Evolutionary conservation across 2,888 invertebrate genomes (phyloP).

Genomic region (Ligdia adustata): DNA sequence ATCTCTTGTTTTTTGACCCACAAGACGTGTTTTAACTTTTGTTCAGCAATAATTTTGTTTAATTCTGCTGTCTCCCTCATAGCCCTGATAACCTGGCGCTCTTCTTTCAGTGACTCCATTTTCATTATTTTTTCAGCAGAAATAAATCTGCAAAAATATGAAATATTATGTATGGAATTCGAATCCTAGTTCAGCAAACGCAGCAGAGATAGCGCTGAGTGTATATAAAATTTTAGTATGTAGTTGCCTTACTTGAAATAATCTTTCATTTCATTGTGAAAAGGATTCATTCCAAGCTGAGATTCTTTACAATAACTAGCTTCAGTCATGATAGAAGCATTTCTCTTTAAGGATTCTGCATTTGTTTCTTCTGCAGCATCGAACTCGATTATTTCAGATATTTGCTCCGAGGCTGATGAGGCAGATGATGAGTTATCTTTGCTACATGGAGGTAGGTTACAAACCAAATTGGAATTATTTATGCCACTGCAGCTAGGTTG

Average conservation of each 20-base stretch:
- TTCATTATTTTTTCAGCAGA: slow-evolving; percentile 65
- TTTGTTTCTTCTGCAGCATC: slow-evolving; percentile 44
- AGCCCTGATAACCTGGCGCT: slow-evolving; percentile 66
- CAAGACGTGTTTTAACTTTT: slow-evolving; percentile 79
- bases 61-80: slow-evolving; percentile 85
- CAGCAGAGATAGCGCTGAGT: too few relatives aligned
- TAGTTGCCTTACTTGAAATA: slow-evolving; percentile 67
- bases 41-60: slow-evolving; percentile 85
- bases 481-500: slow-evolving; percentile 51
- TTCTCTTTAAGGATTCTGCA: slow-evolving; percentile 33
- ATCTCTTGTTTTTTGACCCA: slow-evolving; percentile 75
- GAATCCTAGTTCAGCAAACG: slow-evolving; percentile 4
- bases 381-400: slow-evolving; percentile 51
- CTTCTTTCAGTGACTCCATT: slow-evolving; percentile 72
- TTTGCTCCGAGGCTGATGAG: slow-evolving; percentile 53
- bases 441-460: slow-evolving; percentile 33
- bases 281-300: slow-evolving; percentile 39
- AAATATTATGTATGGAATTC: background rate
- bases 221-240: too few relatives aligned
- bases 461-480: slow-evolving; percentile 37
- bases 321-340: slow-evolving; percentile 41
- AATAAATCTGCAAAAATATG: slow-evolving; percentile 23
- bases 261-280: slow-evolving; percentile 61
- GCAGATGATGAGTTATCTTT: slow-evolving; percentile 45
- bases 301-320: slow-evolving; percentile 15